These are phyloP conservation scores for Pachliopta kotzebuea DNA, from an alignment of 2,888 invertebrate species.

Conservation along the genomic window DNA sequence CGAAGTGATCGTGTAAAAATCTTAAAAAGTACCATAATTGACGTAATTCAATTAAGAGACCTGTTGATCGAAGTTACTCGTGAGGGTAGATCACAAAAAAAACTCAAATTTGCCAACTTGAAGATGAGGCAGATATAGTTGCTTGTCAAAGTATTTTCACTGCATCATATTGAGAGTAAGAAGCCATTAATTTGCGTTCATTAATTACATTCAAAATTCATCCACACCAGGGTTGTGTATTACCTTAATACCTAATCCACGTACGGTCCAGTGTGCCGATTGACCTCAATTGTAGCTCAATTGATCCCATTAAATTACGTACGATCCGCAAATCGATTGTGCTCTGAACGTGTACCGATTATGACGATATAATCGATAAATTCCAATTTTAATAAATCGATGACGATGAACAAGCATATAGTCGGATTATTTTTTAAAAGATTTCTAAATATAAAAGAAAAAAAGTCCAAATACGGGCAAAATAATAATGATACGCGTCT, in stretches of 20 bases:
- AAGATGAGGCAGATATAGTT: no score
- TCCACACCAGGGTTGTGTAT: neutral
- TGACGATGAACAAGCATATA: neutral
- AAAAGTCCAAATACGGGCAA: no score
- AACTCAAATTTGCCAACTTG: no score
- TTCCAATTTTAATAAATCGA: neutral
- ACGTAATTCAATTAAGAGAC: no score
- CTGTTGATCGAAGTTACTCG: no score
- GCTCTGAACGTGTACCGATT: neutral
- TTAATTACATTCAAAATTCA: neutral
- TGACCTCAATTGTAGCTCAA: constrained; percentile 27
- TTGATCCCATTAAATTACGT: constrained; percentile 23
- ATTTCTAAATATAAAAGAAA: no score
- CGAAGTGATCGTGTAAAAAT: no score
- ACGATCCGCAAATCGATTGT: constrained; percentile 22
- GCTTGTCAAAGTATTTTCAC: neutral
- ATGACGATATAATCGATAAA: neutral
- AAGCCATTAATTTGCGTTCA: neutral
- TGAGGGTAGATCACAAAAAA: no score
- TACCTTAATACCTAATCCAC: constrained; percentile 22
- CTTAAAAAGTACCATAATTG: no score
- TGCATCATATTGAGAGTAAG: neutral
- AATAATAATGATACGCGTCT: neutral
- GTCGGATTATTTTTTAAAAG: no score
- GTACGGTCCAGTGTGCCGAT: constrained; percentile 18